Evolutionary conservation across 1,140 invertebrate species (phyloP).

Genomic region (Drosophila subpulchrella): DNA sequence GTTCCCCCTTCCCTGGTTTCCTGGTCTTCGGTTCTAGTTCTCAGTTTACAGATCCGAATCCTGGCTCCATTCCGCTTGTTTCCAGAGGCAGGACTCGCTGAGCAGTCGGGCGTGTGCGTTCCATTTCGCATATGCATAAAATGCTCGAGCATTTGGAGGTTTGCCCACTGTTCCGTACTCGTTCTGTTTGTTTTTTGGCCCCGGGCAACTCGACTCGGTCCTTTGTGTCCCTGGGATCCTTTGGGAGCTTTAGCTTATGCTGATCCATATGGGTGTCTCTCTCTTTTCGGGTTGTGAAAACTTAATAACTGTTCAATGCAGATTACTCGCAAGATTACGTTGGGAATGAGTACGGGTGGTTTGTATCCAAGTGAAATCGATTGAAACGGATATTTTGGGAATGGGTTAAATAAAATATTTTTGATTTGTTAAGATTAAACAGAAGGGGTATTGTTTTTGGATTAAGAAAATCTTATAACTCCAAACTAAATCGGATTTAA

Average conservation of each 20-base stretch:
- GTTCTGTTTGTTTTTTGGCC: conserved; percentile 36
- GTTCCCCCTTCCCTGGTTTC: neutral
- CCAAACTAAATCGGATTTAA: no score
- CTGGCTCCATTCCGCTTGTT: conserved; percentile 6
- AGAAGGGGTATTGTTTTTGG: no score
- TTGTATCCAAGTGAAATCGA: conserved; percentile 20
- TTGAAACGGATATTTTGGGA: neutral
- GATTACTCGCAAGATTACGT: conserved; percentile 59
- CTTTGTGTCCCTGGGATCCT: conserved; percentile 35
- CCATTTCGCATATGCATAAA: conserved; percentile 72
- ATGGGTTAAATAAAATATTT: no score
- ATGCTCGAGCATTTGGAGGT: conserved; percentile 39
- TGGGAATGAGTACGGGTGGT: conserved; percentile 14
- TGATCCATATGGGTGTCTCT: conserved; percentile 25
- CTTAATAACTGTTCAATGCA: conserved; percentile 77
- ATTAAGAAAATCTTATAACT: no score
- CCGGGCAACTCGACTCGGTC: conserved; percentile 27
- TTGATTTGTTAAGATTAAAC: no score
- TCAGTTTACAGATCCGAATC: conserved; percentile 3
- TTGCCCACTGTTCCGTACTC: conserved; percentile 25
- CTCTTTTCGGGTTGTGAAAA: conserved; percentile 57
- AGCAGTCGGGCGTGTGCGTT: conserved; percentile 65
- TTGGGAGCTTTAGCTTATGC: conserved; percentile 31
- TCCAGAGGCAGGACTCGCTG: conserved; percentile 28
- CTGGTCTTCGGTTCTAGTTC: conserved; percentile 4